phyloP scores from a whole-genome alignment of 2,888 invertebrate species.

The Agrochola lychnidis region DNA sequence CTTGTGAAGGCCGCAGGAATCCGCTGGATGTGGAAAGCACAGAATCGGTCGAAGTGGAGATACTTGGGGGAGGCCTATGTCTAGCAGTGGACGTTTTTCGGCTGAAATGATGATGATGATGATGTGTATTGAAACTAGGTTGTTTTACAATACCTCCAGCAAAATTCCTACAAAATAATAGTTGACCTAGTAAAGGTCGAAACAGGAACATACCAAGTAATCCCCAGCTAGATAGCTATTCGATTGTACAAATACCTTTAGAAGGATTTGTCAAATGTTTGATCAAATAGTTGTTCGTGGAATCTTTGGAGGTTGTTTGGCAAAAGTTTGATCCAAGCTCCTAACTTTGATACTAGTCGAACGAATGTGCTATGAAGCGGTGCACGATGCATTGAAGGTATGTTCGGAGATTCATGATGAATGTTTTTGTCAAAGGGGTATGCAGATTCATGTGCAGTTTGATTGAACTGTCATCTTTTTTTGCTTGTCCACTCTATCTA shows the following conservation, averaged over 20 bases:
- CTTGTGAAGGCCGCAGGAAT: too few species aligned
- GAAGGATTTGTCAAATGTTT: constrained; percentile 71
- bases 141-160: background rate
- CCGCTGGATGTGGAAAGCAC: too few species aligned
- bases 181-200: constrained; percentile 9
- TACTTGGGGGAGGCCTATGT: too few species aligned
- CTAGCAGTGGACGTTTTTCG: too few species aligned
- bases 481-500: background rate
- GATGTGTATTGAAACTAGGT: background rate
- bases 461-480: background rate
- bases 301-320: constrained; percentile 48
- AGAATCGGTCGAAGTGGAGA: too few species aligned
- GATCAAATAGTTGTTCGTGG: constrained; percentile 64
- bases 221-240: constrained; percentile 69
- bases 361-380: background rate
- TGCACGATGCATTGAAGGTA: background rate
- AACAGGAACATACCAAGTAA: constrained; percentile 59
- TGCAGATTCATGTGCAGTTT: background rate
- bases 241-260: constrained; percentile 71
- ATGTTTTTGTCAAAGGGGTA: background rate
- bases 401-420: background rate
- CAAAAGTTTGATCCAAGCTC: constrained; percentile 57
- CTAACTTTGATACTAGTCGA: constrained; percentile 11
- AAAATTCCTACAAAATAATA: constrained; percentile 4
- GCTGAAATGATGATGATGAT: too few species aligned